Base-by-base conservation (phyloP, 2,888 invertebrate genomes). In the Lithophane ornitopus region DNA sequence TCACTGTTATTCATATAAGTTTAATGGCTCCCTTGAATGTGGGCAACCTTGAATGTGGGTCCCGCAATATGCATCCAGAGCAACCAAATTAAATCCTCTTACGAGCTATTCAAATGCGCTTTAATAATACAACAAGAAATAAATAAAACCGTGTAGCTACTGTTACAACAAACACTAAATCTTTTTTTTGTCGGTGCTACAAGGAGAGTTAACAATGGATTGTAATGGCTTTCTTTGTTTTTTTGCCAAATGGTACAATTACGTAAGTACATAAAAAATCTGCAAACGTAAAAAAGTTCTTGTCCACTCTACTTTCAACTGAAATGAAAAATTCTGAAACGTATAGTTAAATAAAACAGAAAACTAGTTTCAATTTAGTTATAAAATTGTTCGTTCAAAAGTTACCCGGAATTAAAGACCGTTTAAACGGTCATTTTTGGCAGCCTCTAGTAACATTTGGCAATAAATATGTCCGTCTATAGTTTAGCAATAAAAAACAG, bases 361-460 rank as follows among this genome's bases (percentile, higher is more conserved):
- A 49, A 56, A 54, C 46, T 66, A 26, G 61, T 82, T 82, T 66
- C 26, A 67, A 67, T 67, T 77, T 67, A 8, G 1, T 8, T 16
- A 1, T 41, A 56, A 26, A 76, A 82, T 67, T 56, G 77, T 56
- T 77, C 56, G 44, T 26, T 49, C 4, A 61, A 67, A 61, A 61
- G 34, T 77, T 56, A 1, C 8, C 19, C n/a, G 8, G 34, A 62
- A 82, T 56, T 67, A 82, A 77, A 62, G 41, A 82, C 77, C 49
- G 26, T 49, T 16, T 26, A 56, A 77, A 49, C 49, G 41, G 19
- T 19, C 3, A 26, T 46, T 49, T 78, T 56, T 78, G 67, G 67
- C 82, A 82, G 19, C 77, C 14, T 41, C 26, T 22, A 44, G 41
- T 28, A 63, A 34, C 46, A 56, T 81, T 77, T 75, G 26, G 49